Evolutionary conservation across 2,797 vertebrate genomes (phyloP).

Genomic region (Protosalanx chinensis): DNA sequence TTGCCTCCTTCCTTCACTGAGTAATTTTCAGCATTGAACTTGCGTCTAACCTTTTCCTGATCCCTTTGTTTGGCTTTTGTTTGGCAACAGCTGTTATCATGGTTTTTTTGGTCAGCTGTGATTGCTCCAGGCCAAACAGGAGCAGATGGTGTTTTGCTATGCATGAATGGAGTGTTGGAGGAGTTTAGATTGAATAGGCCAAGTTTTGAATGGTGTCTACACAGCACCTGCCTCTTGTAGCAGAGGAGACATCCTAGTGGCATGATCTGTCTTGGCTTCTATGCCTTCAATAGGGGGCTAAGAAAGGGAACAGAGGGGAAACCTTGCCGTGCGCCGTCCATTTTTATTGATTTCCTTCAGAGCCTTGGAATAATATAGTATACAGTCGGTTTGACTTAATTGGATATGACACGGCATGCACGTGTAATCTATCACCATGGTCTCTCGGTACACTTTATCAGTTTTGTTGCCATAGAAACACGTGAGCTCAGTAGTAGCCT

Average conservation of each 20-base stretch:
- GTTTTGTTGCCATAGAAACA: conserved; percentile 84
- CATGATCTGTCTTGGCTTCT: conserved; percentile 79
- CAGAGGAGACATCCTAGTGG: conserved; percentile 83
- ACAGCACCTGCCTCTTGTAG: conserved; percentile 98
- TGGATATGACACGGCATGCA: conserved; percentile 95
- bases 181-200: conserved; percentile 98
- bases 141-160: conserved; percentile 99
- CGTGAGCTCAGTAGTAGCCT: conserved; percentile 75
- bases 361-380: conserved; percentile 86
- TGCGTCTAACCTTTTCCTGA: conserved; percentile 91
- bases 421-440: conserved; percentile 88
- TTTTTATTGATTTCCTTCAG: conserved; percentile 96
- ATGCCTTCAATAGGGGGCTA: conserved; percentile 60
- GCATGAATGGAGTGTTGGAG: conserved; percentile 99
- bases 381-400: conserved; percentile 96
- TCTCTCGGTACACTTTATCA: conserved; percentile 84
- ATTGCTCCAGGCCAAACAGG: conserved; percentile 99
- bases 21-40: conserved; percentile 85
- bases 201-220: conserved; percentile 99
- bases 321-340: conserved; percentile 80
- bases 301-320: conserved; percentile 60
- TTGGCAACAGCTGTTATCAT: conserved; percentile 99
- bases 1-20: conserved; percentile 73
- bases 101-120: conserved; percentile 98
- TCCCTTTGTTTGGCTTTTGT: conserved; percentile 95